These are phyloP conservation scores for Onchidella celtica DNA, from an alignment of 2,888 invertebrate genomes.

Conservation along the genomic window DNA sequence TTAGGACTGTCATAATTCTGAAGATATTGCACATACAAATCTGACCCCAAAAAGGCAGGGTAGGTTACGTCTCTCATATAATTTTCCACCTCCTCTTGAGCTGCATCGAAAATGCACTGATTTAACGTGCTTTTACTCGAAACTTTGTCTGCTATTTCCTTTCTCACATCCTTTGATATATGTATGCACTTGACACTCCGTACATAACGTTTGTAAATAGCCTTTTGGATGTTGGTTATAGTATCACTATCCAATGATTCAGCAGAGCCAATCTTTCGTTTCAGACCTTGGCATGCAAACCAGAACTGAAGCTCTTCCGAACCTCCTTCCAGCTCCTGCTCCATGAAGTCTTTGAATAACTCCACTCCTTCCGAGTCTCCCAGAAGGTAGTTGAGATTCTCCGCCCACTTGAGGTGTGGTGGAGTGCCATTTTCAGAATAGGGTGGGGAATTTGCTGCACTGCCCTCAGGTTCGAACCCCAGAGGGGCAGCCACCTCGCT, in stretches of 20 bases:
- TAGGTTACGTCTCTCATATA: constrained; percentile 93
- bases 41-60: constrained; percentile 94
- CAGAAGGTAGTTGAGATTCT: constrained; percentile 90
- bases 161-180: constrained; percentile 90
- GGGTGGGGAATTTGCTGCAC: constrained; percentile 81
- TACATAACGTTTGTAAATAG: constrained; percentile 83
- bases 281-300: constrained; percentile 86
- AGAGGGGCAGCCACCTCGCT: constrained; percentile 80
- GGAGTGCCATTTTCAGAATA: constrained; percentile 81
- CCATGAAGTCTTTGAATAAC: constrained; percentile 86
- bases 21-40: constrained; percentile 88
- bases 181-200: constrained; percentile 87
- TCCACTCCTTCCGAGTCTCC: constrained; percentile 94
- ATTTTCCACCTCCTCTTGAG: constrained; percentile 90
- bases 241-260: constrained; percentile 69
- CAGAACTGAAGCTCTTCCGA: constrained; percentile 85
- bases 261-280: constrained; percentile 80
- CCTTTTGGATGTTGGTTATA: constrained; percentile 84
- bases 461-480: constrained; percentile 84
- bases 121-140: constrained; percentile 82
- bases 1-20: constrained; percentile 77
- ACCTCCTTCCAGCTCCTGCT: constrained; percentile 75
- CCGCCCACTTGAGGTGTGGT: constrained; percentile 94
- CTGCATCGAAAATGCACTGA: constrained; percentile 91
- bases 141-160: constrained; percentile 83